Percentiles rank a stretch among this genome's conserved stretches.
phyloP scores from a whole-genome alignment of 2,888 invertebrate species.

The Sinopyrophorus schimmeli region DNA sequence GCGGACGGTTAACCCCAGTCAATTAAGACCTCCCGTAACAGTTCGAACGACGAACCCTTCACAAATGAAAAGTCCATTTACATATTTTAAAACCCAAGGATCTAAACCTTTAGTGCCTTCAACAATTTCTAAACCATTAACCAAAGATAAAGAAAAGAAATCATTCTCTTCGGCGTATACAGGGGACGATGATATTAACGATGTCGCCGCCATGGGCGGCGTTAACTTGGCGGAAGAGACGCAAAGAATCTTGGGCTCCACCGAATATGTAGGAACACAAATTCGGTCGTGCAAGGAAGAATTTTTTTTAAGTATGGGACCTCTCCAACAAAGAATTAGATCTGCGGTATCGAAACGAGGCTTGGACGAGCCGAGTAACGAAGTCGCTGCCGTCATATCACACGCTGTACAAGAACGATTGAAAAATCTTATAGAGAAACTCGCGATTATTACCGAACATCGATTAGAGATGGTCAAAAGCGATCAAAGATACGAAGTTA shows the following conservation, averaged over 20 bases:
- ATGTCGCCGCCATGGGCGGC: constrained; percentile 98
- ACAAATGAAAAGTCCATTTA: constrained; percentile 50
- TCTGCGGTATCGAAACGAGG: constrained; percentile 75
- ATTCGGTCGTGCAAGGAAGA: constrained; percentile 92
- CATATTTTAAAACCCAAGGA: constrained; percentile 52
- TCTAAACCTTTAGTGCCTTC: constrained; percentile 63
- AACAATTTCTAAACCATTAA: constrained; percentile 60
- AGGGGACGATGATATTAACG: constrained; percentile 92
- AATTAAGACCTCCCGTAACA: constrained; percentile 45
- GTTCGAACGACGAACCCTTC: constrained; percentile 50
- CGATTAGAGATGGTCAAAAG: constrained; percentile 90
- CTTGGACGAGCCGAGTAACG: constrained; percentile 81
- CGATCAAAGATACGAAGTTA: constrained; percentile 82
- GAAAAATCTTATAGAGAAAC: constrained; percentile 86
- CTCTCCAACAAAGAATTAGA: constrained; percentile 77
- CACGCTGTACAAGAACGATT: constrained; percentile 94
- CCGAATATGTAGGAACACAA: constrained; percentile 77
- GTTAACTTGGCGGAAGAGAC: constrained; percentile 96
- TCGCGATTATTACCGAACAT: constrained; percentile 92
- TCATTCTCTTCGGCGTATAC: constrained; percentile 57
- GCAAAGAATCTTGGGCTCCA: constrained; percentile 86
- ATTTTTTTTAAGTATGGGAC: constrained; percentile 76
- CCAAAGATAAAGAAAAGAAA: constrained; percentile 80
- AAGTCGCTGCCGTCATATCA: constrained; percentile 88
- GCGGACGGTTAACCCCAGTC: constrained; percentile 39